A percentile compares a stretch with the other conserved stretches of the same genome.
Evolutionary conservation across 2,888 invertebrate genomes (phyloP).

Genomic region (Scaptomyza flava): DNA sequence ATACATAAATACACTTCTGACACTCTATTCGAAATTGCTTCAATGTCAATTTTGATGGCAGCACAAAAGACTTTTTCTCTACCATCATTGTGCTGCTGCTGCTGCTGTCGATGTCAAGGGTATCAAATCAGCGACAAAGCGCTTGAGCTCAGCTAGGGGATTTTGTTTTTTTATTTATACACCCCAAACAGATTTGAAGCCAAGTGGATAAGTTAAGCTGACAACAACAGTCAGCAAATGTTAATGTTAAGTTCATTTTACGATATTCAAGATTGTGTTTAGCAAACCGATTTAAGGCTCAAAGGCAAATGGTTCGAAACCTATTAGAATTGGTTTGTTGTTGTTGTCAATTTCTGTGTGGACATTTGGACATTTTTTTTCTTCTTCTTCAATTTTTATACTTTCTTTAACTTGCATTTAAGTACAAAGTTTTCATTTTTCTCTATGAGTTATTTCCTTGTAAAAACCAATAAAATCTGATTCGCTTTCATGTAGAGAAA

Average conservation of each 20-base stretch:
- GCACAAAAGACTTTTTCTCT: conserved; percentile 35
- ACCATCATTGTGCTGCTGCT: neutral
- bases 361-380: no score
- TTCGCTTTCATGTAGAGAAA: conserved; percentile 33
- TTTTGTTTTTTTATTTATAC: neutral
- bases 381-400: no score
- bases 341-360: neutral
- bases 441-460: conserved; percentile 21
- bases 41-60: conserved; percentile 67
- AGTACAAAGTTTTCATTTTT: neutral
- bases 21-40: conserved; percentile 57
- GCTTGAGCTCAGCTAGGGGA: neutral
- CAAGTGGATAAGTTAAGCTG: conserved; percentile 1
- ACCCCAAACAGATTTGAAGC: neutral
- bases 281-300: neutral
- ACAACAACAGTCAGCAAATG: conserved; percentile 21
- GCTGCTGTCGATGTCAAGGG: conserved; percentile 17
- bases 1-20: conserved; percentile 8
- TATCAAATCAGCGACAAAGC: conserved; percentile 23
- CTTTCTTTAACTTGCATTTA: neutral
- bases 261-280: neutral
- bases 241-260: neutral
- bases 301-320: neutral
- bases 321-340: neutral
- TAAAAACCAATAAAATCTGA: conserved; percentile 45